These are phyloP conservation scores for Indicator indicator DNA, from an alignment of 2,113 vertebrate species.

Conservation along the genomic window DNA sequence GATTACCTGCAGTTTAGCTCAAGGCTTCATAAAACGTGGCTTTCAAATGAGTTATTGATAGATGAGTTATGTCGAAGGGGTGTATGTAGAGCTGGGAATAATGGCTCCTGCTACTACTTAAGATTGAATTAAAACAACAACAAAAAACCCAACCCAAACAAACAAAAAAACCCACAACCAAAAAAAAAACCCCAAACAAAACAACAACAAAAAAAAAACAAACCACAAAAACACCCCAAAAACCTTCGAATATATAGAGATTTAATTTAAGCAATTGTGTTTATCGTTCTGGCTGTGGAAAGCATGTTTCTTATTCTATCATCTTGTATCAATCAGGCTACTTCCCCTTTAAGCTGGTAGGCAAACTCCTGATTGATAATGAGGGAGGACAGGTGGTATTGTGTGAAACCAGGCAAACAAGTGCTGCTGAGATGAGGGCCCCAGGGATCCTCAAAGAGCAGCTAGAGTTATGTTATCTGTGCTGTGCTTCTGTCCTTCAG, in stretches of 20 bases:
- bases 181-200: neutral
- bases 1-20: constrained; percentile 23
- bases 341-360: neutral
- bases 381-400: neutral
- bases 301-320: neutral
- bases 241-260: neutral
- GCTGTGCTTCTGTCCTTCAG: neutral
- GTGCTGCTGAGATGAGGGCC: neutral
- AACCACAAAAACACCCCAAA: too few relatives aligned
- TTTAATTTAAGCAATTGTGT: neutral
- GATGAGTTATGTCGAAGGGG: neutral
- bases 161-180: neutral
- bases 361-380: neutral
- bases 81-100: neutral
- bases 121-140: neutral
- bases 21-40: constrained; percentile 12
- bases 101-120: neutral
- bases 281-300: neutral
- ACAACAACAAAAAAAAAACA: neutral
- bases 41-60: constrained; percentile 11
- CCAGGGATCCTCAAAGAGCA: neutral
- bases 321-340: neutral
- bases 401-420: neutral
- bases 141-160: too few relatives aligned
- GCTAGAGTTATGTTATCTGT: neutral